phyloP scores from a whole-genome alignment of 2,113 vertebrate genomes.

The Donacobius atricapilla region DNA sequence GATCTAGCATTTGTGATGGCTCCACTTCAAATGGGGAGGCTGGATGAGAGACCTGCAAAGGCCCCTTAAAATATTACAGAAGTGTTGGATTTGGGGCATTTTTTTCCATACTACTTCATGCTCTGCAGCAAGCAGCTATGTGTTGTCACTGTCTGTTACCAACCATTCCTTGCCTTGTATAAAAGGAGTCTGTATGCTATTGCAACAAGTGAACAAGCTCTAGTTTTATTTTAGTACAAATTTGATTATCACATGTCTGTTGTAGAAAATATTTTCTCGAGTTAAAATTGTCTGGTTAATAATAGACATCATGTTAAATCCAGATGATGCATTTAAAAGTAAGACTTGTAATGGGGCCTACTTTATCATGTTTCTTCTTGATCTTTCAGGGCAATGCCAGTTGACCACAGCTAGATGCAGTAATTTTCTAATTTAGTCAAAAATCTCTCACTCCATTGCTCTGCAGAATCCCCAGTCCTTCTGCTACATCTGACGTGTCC shows the following conservation, averaged over 20 bases:
- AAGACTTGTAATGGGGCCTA: not conserved
- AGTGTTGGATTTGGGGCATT: not conserved
- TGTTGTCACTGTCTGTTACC: not conserved
- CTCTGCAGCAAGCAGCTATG: not conserved
- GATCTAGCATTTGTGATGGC: not conserved
- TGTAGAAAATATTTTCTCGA: not conserved
- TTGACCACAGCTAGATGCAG: not conserved
- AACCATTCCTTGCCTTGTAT: not conserved
- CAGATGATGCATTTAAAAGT: not conserved
- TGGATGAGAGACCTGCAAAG: not conserved
- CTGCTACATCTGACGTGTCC: rapidly evolving
- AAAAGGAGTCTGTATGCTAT: not conserved
- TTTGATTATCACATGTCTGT: not conserved
- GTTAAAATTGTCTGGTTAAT: not conserved
- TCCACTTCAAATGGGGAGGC: not conserved
- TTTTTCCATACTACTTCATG: not conserved
- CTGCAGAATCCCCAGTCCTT: not conserved
- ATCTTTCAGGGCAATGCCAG: not conserved
- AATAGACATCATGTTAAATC: not conserved
- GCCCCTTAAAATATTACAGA: not conserved
- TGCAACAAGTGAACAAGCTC: not conserved
- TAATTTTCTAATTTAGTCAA: not conserved
- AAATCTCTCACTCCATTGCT: not conserved
- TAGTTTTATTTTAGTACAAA: not conserved
- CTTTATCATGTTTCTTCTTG: not conserved